Conservation (phyloP, 2,888 invertebrate genomes). For the Mythimna loreyi region DNA sequence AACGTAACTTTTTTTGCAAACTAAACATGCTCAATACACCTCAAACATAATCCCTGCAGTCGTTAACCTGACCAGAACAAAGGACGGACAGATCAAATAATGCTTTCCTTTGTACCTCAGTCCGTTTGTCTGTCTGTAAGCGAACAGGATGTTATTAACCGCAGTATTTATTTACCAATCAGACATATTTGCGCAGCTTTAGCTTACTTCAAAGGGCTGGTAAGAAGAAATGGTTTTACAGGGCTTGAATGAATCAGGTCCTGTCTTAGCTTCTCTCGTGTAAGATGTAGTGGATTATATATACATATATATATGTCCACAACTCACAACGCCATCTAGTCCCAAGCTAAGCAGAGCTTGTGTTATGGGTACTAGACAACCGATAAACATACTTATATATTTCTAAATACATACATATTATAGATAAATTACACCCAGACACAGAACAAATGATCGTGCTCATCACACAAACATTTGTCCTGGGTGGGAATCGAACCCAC, state of each 20-base stretch:
- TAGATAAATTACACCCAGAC: too few species aligned
- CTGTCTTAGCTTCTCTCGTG: neutral
- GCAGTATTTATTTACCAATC: constrained; percentile 52
- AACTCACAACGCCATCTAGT: too few species aligned
- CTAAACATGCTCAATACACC: constrained; percentile 4
- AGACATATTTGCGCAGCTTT: constrained; percentile 52
- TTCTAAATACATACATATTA: too few species aligned
- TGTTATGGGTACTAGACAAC: too few species aligned
- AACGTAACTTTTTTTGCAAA: neutral
- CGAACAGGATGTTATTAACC: constrained; percentile 55
- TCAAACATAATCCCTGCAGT: constrained; percentile 23
- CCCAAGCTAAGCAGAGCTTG: too few species aligned
- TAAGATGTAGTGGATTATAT: too few species aligned
- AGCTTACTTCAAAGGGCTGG: constrained; percentile 36
- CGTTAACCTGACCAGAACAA: constrained; percentile 53
- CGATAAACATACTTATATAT: too few species aligned
- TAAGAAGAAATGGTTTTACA: constrained; percentile 3
- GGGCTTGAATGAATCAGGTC: constrained; percentile 20
- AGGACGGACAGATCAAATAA: constrained; percentile 58
- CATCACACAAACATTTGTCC: too few species aligned
- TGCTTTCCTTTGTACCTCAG: constrained; percentile 62
- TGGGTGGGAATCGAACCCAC: too few species aligned
- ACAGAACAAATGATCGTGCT: too few species aligned
- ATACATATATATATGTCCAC: too few species aligned
- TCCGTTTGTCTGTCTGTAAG: constrained; percentile 55